These are phyloP conservation scores for Vespertilio murinus DNA, from an alignment of 2,797 vertebrate species.

Conservation along the genomic window DNA sequence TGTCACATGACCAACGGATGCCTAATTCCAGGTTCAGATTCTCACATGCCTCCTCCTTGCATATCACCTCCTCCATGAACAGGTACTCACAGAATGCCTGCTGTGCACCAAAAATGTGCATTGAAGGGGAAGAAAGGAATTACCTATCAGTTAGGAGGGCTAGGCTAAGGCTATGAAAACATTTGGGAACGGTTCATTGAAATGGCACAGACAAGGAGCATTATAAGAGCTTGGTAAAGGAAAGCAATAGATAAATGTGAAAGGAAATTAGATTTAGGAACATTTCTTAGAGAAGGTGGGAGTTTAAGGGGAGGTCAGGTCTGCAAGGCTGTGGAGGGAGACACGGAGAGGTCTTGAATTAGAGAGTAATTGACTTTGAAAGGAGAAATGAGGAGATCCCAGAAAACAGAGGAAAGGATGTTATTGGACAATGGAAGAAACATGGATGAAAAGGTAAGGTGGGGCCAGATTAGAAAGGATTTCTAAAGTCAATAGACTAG, in stretches of 20 bases:
- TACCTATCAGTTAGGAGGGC: not conserved
- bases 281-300: not conserved
- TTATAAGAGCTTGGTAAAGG: constrained; percentile 3
- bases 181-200: constrained; percentile 43
- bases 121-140: not conserved
- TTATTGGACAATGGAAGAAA: not conserved
- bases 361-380: not conserved
- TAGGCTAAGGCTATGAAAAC: constrained; percentile 6
- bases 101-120: not conserved
- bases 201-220: not conserved
- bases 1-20: not conserved
- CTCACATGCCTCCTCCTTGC: not conserved
- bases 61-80: not conserved
- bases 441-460: not conserved
- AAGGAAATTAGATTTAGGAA: constrained; percentile 28
- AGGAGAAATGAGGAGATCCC: not conserved
- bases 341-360: not conserved
- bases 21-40: not conserved
- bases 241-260: constrained; percentile 10
- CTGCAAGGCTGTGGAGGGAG: not conserved
- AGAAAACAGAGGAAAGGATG: not conserved
- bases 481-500: not conserved
- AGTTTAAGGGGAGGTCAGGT: not conserved
- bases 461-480: not conserved
- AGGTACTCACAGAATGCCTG: not conserved